These are phyloP conservation scores for Cepphus grylle DNA, from an alignment of 2,113 vertebrate genomes.

Conservation along the genomic window DNA sequence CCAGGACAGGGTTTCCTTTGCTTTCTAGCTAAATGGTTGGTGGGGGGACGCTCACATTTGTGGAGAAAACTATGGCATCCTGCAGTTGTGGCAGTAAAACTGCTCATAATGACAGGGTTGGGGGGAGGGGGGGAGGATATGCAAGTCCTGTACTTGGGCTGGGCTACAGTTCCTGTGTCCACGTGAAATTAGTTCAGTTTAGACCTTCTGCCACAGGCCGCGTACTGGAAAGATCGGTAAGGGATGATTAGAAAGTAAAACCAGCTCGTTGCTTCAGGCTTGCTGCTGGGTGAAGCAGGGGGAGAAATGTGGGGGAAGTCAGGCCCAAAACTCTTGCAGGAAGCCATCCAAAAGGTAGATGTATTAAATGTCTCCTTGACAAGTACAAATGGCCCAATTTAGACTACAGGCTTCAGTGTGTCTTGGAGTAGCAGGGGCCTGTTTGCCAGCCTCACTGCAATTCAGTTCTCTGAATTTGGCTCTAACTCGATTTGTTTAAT, in stretches of 20 bases:
- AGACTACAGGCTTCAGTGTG: background rate
- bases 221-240: background rate
- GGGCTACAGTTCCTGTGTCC: background rate
- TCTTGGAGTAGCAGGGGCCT: background rate
- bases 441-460: background rate
- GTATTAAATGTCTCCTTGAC: background rate
- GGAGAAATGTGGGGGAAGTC: background rate
- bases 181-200: background rate
- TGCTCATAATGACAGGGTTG: fast-evolving
- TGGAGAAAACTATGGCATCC: fast-evolving
- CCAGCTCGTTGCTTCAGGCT: fast-evolving
- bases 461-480: background rate
- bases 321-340: background rate
- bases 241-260: background rate
- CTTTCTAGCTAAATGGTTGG: background rate
- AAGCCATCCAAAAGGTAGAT: background rate
- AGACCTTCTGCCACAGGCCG: background rate
- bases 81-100: background rate
- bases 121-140: background rate
- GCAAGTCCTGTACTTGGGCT: background rate
- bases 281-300: background rate
- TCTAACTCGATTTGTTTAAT: background rate
- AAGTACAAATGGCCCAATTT: background rate
- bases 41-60: fast-evolving
- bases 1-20: background rate